Percentiles rank a stretch among this genome's conserved stretches.
phyloP scores from a whole-genome alignment of 2,888 invertebrate species.

The Harpalus rufipes region DNA sequence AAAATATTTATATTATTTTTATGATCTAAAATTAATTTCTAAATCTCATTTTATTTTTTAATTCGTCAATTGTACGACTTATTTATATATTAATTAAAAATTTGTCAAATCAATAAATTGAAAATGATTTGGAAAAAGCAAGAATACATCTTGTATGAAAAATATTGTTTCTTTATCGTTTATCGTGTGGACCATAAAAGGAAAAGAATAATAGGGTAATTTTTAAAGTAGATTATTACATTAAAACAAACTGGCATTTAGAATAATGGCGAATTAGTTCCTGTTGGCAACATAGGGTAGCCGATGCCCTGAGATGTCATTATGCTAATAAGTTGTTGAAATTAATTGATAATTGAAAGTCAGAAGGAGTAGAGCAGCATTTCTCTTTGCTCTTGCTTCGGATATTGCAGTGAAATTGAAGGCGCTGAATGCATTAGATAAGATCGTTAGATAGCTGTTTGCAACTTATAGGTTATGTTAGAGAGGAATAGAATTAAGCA shows the following conservation, averaged over 20 bases:
- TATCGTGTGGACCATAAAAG: neutral
- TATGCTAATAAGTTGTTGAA: slow-evolving; percentile 62
- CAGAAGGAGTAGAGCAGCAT: slow-evolving; percentile 45
- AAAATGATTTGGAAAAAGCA: too few relatives aligned
- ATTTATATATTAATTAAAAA: too few relatives aligned
- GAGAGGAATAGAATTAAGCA: slow-evolving; percentile 49
- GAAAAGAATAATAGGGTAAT: neutral
- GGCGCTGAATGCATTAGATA: slow-evolving; percentile 53
- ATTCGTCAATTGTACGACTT: too few relatives aligned
- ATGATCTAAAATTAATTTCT: too few relatives aligned
- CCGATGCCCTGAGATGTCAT: slow-evolving; percentile 53
- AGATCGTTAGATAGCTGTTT: slow-evolving; percentile 53
- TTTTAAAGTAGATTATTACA: slow-evolving; percentile 19
- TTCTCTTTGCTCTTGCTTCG: slow-evolving; percentile 51
- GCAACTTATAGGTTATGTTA: slow-evolving; percentile 50
- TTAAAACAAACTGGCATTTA: slow-evolving; percentile 14
- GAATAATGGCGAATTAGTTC: slow-evolving; percentile 35
- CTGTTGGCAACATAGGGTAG: slow-evolving; percentile 31
- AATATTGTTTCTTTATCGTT: neutral
- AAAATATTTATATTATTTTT: too few relatives aligned
- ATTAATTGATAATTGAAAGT: slow-evolving; percentile 64
- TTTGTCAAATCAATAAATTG: too few relatives aligned
- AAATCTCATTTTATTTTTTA: too few relatives aligned
- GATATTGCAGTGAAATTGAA: slow-evolving; percentile 52
- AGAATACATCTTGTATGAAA: too few relatives aligned